Base-by-base conservation (phyloP, 2,113 vertebrate genomes). In the Elgaria multicarinata region DNA sequence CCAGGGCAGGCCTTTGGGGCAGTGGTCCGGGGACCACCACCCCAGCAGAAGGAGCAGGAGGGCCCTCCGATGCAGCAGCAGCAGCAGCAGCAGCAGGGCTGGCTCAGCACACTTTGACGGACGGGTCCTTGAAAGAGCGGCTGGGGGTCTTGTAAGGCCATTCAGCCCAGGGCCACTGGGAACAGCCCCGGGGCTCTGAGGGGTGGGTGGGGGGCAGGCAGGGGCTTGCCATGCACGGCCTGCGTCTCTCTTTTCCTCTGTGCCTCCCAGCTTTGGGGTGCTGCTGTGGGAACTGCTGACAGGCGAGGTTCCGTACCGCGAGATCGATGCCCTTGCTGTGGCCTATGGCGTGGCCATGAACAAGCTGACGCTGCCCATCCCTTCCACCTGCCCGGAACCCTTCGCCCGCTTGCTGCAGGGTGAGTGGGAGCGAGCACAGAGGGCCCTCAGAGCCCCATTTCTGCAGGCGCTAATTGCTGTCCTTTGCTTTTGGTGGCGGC, bases 321-420 rank as follows among this genome's bases (percentile, higher is more conserved):
- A 99, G 95, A 99, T 99, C 3, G 98, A 98, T 31, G 98, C 98
- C 2, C 96, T 99, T 89, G 98, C 98, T 0, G 98, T 99, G 67
- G 98, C 98, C 0, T 99, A 99, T 1, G 98, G 98, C 1, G 98
- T 99, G n/a, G 98, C 98, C 88, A 98, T 99, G 98, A 99, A 98
- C 96, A 99, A 99, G 95, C 96, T 99, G 71, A 98, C 98, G 1
- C 97, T 99, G 16, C 98, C 98, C 79, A 94, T 99, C 92, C 98
- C 98, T 0, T 98, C 98, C 81, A 99, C 98, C 64, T 99, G 98
- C 93, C 98, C 98, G 0, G 98, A 98, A 93, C 97, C 98, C 92
- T 99, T 99, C 89, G 98, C 97, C 94, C 98, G 96, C 91, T 97
- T 99, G 7, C 96, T 99, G 88, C 97, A 96, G 96, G 98, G 98